These are phyloP conservation scores for Euura saliciscinereae DNA, from an alignment of 1,140 invertebrate genomes.

Conservation along the genomic window DNA sequence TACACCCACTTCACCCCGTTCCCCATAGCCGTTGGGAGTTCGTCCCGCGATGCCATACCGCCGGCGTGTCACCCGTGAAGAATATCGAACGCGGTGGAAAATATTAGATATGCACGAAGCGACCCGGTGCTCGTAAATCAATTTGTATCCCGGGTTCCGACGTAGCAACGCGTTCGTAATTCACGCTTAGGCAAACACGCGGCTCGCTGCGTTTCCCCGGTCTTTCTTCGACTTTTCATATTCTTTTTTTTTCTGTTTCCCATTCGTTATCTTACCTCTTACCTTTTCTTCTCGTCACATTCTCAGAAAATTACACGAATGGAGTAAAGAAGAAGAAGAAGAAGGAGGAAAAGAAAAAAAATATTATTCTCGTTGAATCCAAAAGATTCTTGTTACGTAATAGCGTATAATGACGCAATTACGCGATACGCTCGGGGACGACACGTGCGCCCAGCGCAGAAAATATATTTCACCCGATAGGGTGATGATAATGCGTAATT, in stretches of 20 bases:
- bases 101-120: slow-evolving; percentile 50
- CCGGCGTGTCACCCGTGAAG: background rate
- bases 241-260: background rate
- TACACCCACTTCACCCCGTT: background rate
- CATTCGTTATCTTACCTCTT: background rate
- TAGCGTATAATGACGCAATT: too few relatives aligned
- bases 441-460: too few relatives aligned
- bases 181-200: slow-evolving; percentile 52
- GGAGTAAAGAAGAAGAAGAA: too few relatives aligned
- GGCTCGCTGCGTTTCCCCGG: slow-evolving; percentile 12
- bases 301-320: too few relatives aligned
- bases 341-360: too few relatives aligned
- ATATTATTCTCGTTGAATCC: too few relatives aligned
- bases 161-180: slow-evolving; percentile 54
- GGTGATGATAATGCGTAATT: too few relatives aligned
- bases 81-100: slow-evolving; percentile 27
- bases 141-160: slow-evolving; percentile 45
- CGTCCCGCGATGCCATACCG: slow-evolving; percentile 21
- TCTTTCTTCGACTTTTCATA: background rate
- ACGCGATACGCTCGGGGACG: too few relatives aligned
- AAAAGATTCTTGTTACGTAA: too few relatives aligned
- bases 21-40: slow-evolving; percentile 19
- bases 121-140: slow-evolving; percentile 51
- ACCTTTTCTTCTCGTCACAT: background rate
- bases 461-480: too few relatives aligned